Percentiles rank a stretch among this genome's conserved stretches.
Conservation (phyloP, 2,888 invertebrate species). For the Drosophila mulleri region DNA sequence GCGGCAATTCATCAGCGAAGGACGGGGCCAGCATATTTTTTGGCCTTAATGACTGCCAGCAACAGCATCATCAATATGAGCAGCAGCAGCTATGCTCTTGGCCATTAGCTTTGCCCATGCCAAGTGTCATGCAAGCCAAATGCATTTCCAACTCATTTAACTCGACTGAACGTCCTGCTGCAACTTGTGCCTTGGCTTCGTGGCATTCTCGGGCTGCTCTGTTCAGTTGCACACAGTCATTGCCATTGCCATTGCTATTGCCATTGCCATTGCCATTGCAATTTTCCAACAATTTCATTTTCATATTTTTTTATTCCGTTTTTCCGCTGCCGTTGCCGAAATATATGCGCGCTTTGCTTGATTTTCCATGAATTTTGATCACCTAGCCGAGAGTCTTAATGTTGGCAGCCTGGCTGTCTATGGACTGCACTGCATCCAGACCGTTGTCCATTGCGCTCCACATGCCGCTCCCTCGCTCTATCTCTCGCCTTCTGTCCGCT, state of each 20-base stretch:
- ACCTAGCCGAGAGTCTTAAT: constrained; percentile 54
- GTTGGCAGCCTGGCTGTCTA: constrained; percentile 21
- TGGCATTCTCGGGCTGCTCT: constrained; percentile 19
- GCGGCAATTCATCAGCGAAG: constrained; percentile 45
- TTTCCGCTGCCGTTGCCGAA: constrained; percentile 33
- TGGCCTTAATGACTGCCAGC: constrained; percentile 40
- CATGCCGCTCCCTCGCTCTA: no score
- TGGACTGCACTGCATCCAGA: constrained; percentile 14
- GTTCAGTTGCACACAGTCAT: no score
- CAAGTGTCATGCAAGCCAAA: constrained; percentile 40
- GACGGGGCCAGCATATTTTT: constrained; percentile 28
- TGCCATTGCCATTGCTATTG: no score
- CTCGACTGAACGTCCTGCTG: constrained; percentile 46
- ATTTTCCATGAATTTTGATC: constrained; percentile 66
- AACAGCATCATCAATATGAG: neutral
- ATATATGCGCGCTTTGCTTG: constrained; percentile 51
- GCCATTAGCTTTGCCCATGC: constrained; percentile 45
- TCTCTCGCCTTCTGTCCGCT: neutral
- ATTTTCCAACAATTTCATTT: constrained; percentile 70
- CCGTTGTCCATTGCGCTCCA: neutral
- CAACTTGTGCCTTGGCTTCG: constrained; percentile 19
- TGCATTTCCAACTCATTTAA: constrained; percentile 66
- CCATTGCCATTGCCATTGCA: constrained; percentile 34
- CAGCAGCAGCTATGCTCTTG: constrained; percentile 30
- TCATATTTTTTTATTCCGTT: constrained; percentile 48